These are phyloP conservation scores for Invenusta paracnida DNA, from an alignment of 2,888 invertebrate genomes.

Conservation along the genomic window DNA sequence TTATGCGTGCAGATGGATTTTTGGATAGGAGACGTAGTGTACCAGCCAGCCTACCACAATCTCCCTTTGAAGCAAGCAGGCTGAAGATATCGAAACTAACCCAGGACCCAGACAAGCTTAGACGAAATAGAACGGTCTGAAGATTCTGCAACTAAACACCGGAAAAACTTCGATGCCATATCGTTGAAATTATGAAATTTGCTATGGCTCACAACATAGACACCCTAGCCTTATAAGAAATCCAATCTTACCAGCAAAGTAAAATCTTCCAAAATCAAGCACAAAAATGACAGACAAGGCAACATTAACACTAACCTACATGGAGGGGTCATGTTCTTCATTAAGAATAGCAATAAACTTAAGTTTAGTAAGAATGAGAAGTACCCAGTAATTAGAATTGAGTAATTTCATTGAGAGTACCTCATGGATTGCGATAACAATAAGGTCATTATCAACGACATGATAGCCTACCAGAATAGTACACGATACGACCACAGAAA, in stretches of 20 bases:
- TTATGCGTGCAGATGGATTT: not conserved
- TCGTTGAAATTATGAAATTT: not conserved
- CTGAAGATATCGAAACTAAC: not conserved
- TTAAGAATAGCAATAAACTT: too few species aligned
- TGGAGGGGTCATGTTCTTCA: too few species aligned
- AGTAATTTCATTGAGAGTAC: too few species aligned
- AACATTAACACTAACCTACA: too few species aligned
- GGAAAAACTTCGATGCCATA: not conserved
- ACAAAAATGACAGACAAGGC: too few species aligned
- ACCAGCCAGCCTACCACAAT: not conserved
- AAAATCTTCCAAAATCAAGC: not conserved
- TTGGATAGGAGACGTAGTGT: not conserved
- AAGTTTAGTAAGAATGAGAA: too few species aligned
- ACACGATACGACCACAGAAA: not conserved
- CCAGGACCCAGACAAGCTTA: not conserved
- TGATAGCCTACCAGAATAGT: not conserved
- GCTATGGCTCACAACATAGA: not conserved
- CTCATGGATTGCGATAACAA: too few species aligned
- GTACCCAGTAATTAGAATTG: too few species aligned
- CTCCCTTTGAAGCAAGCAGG: not conserved
- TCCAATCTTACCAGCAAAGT: not conserved
- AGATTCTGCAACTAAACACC: not conserved
- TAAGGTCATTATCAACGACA: not conserved
- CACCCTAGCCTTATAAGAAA: not conserved
- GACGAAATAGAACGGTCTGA: not conserved